Evolutionary conservation across 2,797 vertebrate species (phyloP), one percentile per base, ranked within the genome.

Genomic region (Telmatherina bonti): DNA sequence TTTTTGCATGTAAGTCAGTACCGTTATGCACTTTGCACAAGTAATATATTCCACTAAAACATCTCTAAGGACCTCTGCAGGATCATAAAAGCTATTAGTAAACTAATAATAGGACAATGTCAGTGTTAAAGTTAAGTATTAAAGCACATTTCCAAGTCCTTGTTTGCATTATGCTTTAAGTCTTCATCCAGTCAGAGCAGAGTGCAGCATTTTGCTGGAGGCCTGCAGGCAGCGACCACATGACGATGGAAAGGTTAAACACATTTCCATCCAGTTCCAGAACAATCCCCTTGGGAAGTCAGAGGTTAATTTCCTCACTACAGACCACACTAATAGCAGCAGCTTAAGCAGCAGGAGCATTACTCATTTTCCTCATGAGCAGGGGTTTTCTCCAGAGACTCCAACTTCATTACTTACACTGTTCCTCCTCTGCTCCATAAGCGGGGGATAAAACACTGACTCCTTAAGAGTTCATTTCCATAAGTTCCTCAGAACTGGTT

Each of bases 321-420:
- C 63, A 67, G 62, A 69, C 67, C 68, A 53, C 59, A 62, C 38
- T 61, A 62, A 70, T 35, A 77, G 36, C 65, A 64, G 73, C 81
- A 74, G 68, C 45, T 74, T 78, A 67, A 72, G 52, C 33, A 73
- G 51, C 33, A 56, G 61, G 43, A 45, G 33, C 61, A 79, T 81
- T 78, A 83, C 35, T 76, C 56, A 78, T 84, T 79, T 70, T 51
- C 35, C 66, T 73, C 30, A 65, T 29, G 33, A 74, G 45, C 38
- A 59, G 31, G 45, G 63, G 60, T 75, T 82, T 71, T 27, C 84
- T 84, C 70, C 7, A 27, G 76, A 76, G 84, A 67, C 65, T 75
- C 71, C 13, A 38, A 71, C 65, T 75, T 79, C 63, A 83, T 84
- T 80, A 66, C 70, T 66, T 78, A 53, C 53, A 58, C 41, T 29